Conservation (phyloP, 2,888 invertebrate species). For the Dicyrtomina minuta region DNA sequence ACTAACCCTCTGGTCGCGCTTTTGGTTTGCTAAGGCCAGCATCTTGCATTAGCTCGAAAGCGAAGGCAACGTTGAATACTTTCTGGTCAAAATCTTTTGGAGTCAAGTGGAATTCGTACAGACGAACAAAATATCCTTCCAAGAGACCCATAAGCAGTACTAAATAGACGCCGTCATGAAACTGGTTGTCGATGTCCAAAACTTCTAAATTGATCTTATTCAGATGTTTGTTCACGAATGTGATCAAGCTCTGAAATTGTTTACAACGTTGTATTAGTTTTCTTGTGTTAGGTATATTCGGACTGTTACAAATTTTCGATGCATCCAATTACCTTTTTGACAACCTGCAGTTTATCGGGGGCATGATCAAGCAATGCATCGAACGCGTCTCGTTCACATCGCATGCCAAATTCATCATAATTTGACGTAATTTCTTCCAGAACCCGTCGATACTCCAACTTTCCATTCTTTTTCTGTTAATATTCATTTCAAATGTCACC, state of each 20-base stretch:
- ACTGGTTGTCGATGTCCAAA: slow-evolving; percentile 86
- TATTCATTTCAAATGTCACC: no score
- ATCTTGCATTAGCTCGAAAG: slow-evolving; percentile 98
- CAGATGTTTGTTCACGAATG: slow-evolving; percentile 97
- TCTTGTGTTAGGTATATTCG: no score
- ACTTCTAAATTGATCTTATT: slow-evolving; percentile 96
- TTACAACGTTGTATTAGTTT: no score
- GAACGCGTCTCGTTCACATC: slow-evolving; percentile 96
- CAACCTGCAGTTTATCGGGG: slow-evolving; percentile 94
- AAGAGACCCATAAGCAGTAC: slow-evolving; percentile 92
- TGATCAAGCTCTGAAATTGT: slow-evolving; percentile 80
- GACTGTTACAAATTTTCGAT: no score
- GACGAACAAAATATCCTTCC: slow-evolving; percentile 96
- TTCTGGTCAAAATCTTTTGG: slow-evolving; percentile 89
- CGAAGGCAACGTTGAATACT: slow-evolving; percentile 94
- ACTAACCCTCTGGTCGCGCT: slow-evolving; percentile 88
- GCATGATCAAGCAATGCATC: slow-evolving; percentile 98
- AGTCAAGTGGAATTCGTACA: slow-evolving; percentile 89
- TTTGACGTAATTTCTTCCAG: slow-evolving; percentile 90
- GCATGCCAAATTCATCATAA: slow-evolving; percentile 92
- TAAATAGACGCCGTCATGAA: slow-evolving; percentile 96
- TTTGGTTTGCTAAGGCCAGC: slow-evolving; percentile 90
- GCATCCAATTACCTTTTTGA: slow-evolving; percentile 89
- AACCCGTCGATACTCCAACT: slow-evolving; percentile 66
- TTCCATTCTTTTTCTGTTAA: slow-evolving; percentile 62